Percentiles rank a stretch among this genome's conserved stretches.
phyloP scores from a whole-genome alignment of 2,113 vertebrate genomes.

The Actinemys pallida region DNA sequence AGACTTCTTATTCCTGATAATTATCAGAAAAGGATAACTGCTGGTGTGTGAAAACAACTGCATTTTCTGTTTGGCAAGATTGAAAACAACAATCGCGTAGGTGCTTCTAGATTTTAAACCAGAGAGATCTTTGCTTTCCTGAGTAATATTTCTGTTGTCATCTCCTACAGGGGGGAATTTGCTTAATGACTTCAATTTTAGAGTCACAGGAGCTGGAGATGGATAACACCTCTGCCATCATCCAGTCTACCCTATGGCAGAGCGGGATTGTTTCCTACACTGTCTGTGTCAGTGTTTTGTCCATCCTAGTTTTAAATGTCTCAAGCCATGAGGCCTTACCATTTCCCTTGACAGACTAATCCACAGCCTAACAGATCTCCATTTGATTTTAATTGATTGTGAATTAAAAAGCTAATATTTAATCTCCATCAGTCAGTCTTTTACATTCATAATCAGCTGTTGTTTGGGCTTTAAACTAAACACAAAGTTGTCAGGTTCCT shows the following conservation, averaged over 20 bases:
- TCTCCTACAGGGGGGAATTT: neutral
- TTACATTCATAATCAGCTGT: neutral
- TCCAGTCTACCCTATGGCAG: neutral
- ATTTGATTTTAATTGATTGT: neutral
- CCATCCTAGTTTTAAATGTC: neutral
- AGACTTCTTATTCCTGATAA: neutral
- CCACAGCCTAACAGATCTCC: neutral
- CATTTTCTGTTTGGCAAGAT: neutral
- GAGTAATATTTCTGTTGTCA: neutral
- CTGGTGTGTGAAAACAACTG: too few relatives aligned
- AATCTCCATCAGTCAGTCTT: neutral
- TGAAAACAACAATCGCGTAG: neutral
- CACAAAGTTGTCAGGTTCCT: neutral
- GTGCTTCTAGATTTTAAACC: neutral
- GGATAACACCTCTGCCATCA: neutral
- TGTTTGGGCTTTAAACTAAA: neutral
- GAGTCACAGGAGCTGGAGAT: neutral
- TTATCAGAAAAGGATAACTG: neutral
- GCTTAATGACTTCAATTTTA: neutral
- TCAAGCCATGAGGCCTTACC: neutral
- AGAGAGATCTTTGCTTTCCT: neutral
- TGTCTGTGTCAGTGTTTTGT: neutral
- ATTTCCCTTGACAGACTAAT: neutral
- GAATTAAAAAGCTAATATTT: neutral
- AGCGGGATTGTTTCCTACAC: neutral